Percentiles rank a stretch among this genome's conserved stretches.
phyloP scores from a whole-genome alignment of 2,888 invertebrate species.

The Chorisops tibialis region DNA sequence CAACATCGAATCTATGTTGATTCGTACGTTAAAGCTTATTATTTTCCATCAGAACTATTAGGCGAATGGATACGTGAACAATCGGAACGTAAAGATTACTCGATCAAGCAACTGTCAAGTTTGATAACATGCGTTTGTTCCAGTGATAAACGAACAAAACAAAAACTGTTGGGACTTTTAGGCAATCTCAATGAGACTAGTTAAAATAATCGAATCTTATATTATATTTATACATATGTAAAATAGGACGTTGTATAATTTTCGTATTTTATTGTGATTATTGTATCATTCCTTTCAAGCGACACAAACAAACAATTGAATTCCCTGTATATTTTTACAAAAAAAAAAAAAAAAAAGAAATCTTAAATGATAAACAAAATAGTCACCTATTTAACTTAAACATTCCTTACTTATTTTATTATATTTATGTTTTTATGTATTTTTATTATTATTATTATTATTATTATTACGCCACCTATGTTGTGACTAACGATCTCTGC shows the following conservation, averaged over 20 bases:
- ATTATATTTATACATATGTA: too few relatives aligned
- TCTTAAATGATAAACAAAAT: too few relatives aligned
- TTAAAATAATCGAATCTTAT: constrained; percentile 29
- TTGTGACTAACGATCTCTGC: constrained; percentile 25
- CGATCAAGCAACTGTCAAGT: constrained; percentile 78
- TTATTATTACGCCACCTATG: constrained; percentile 8
- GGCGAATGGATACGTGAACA: constrained; percentile 87
- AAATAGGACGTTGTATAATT: too few relatives aligned
- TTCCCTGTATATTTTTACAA: too few relatives aligned
- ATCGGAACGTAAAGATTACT: constrained; percentile 83
- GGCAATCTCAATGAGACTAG: constrained; percentile 53
- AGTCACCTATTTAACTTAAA: constrained; percentile 6
- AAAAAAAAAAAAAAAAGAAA: too few relatives aligned
- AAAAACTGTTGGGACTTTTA: constrained; percentile 69
- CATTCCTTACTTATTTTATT: constrained; percentile 22
- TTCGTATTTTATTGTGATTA: too few relatives aligned
- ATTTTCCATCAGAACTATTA: constrained; percentile 81
- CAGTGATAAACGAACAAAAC: constrained; percentile 81
- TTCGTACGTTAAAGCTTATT: constrained; percentile 93
- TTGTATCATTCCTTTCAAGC: too few relatives aligned
- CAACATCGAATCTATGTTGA: constrained; percentile 90
- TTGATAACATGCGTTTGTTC: constrained; percentile 83
- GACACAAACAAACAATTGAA: too few relatives aligned
- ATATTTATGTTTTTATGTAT: constrained; percentile 9
- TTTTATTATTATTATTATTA: neutral